Evolutionary conservation across 1,140 invertebrate genomes (phyloP), one percentile per base, ranked within the genome.

Genomic region (Drosophila kepulauana): DNA sequence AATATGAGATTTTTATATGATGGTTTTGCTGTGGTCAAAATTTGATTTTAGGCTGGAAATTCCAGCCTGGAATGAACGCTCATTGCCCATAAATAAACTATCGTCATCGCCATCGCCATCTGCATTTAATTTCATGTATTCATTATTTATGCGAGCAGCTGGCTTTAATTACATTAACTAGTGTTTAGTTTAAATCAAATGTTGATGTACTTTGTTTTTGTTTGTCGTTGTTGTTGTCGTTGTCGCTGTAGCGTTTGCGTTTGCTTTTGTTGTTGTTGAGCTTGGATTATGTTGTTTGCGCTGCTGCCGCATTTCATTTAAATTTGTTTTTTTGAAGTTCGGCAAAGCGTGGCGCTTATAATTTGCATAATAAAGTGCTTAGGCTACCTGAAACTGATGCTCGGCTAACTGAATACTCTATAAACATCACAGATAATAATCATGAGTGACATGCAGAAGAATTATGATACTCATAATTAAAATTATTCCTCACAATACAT

Each of bases 341-440:
- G 84, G 45, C 66, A 88, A 88, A 88, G 84, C 84, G 84, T 87
- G 84, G 84, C 84, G 84, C 85, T 71, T 86, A 74, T 84, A 78
- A 87, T 87, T 87, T 87, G 77, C 84, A 87, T 87, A 87, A 88
- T 87, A 87, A 87, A 88, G 85, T 87, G 80, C 85, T 88, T 88
- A 88, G 84, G 85, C 84, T 87, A 87, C 84, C 84, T 87, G 84
- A 88, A 87, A 84, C 72, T 77, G 82, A 82, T 79, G 28, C 8
- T 70, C 35, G 54, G 25, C 54, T 57, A 10, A 16, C 54, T 0
- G 10, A 16, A 16, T 57, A 57, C 35, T 16, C 15, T 38, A 35
- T 52, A 5, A 10, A 48, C 8, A 33, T 33, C 20, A 20, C 20
- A 20, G 0, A 20, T 1, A 0, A 33, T 33, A 33, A 33, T 33